Base-by-base conservation (phyloP, 2,888 invertebrate genomes). In the Synergus itoensis region DNA sequence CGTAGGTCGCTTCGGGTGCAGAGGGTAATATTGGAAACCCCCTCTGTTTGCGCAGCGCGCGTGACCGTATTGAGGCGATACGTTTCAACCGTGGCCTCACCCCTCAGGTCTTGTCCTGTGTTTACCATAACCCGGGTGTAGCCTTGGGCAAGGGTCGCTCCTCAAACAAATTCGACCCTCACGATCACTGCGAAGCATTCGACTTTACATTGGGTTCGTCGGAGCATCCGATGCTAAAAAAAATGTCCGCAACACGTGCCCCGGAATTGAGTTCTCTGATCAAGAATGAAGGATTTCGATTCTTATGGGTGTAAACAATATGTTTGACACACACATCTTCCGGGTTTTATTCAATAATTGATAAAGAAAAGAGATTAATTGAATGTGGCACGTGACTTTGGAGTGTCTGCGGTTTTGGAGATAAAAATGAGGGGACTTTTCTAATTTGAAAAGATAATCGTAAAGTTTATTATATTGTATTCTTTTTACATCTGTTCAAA, bases 1-100 rank as follows among this genome's bases (percentile, higher is more conserved):
- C 81, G 78, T 77, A 79, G 78, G 75, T 77, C 78, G 78, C 81
- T 84, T 84, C 80, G 79, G 79, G 77, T 45, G 77, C 65, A 84
- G 87, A 84, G 87, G 84, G 87, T 87, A 89, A 90, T 91, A 91
- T 91, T 89, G 88, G 89, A 89, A 88, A 88, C 86, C 88, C 83
- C 86, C 90, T 89, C 85, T 91, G 90, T 91, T 91, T 90, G 89
- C 88, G 85, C 82, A 88, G 89, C 83, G 87, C 90, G 89, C 91
- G 91, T 90, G 90, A 90, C 88, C 89, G 87, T 89, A 87, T 87
- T 84, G 86, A 88, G 88, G 88, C 90, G 90, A 90, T 90, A 89
- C 88, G 89, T 89, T 90, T 88, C 89, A 88, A 87, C 83, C 84
- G 64, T 69, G 79, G 79, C 81, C 82, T 83, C 80, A 78, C 80